Evolutionary conservation across 2,113 vertebrate genomes (phyloP), one percentile per base, ranked within the genome.

Genomic region (Tricholaema leucomelas): DNA sequence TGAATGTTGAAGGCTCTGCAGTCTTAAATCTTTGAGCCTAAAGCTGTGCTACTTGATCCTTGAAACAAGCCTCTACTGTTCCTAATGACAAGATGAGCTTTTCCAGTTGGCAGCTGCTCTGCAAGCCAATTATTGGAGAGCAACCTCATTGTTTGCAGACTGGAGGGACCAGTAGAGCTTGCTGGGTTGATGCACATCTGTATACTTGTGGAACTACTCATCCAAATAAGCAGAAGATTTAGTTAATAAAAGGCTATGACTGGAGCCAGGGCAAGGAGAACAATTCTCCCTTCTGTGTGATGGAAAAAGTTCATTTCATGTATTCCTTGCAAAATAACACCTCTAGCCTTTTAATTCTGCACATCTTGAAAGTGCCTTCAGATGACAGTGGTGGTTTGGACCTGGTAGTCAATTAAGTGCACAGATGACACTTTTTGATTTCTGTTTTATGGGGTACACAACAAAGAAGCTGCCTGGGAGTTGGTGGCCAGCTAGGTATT

Each of bases 51-150:
- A 59, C 48, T 80, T 67, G 28, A 38, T 80, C 40, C 56, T 67
- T 71, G 70, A 75, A 87, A 85, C 40, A 91, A 82, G n/a, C 30
- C 56, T 87, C 48, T 50, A 36, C 71, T 94, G 69, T 87, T 91
- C 1, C 5, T 74, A 58, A 59, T 33, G 18, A 25, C 38, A 80
- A 58, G 38, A 63, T 77, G 75, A 85, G 69, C 35, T 77, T n/a
- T 55, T 95, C 46, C 48, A 64, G n/a, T 58, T 92, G 72, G 67
- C 38, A 85, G 15, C 17, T 67, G 91, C 52, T 87, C 38, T 75
- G 36, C 56, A 66, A 87, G 75, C 38, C 67, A 92, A 18, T 89
- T 89, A 38, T 17, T 85, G 79, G 81, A 94, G 87, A 85, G 88
- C 52, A 87, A 5, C 42, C 15, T 76, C 67, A 59, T 89, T 95